A percentile compares a stretch with the other conserved stretches of the same genome.
Evolutionary conservation across 2,888 invertebrate species (phyloP).

Genomic region (Leptinotarsa juncta): DNA sequence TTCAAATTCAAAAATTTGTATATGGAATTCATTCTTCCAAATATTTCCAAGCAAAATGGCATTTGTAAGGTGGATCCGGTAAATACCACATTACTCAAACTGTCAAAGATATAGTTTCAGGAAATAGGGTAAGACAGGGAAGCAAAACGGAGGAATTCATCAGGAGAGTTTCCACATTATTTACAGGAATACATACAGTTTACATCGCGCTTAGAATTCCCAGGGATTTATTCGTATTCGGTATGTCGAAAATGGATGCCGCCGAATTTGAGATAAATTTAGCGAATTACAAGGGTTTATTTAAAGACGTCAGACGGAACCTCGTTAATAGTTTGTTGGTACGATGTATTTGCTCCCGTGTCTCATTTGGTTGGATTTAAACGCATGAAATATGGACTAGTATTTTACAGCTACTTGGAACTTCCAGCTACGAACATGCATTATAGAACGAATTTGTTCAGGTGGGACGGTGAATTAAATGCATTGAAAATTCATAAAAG

Average conservation of each 20-base stretch:
- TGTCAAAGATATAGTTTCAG: not conserved
- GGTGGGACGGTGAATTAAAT: too few species aligned
- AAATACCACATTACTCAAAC: not conserved
- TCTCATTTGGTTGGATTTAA: not conserved
- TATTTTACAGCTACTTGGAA: too few species aligned
- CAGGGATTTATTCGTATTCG: constrained; percentile 2
- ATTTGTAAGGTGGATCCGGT: not conserved
- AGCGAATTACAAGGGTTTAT: not conserved
- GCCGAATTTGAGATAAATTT: constrained; percentile 7
- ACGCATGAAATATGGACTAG: not conserved
- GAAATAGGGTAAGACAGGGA: not conserved
- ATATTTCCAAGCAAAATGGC: not conserved
- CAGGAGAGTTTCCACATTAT: not conserved
- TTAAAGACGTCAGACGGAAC: not conserved
- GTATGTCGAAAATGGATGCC: constrained; percentile 1
- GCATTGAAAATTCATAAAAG: too few species aligned
- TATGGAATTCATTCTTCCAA: too few species aligned
- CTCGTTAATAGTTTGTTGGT: constrained; percentile 7
- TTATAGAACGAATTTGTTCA: too few species aligned
- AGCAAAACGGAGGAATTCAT: not conserved
- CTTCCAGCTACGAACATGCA: too few species aligned
- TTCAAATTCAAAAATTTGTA: too few species aligned
- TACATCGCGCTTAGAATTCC: not conserved
- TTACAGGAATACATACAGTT: not conserved
- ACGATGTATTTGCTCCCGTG: not conserved